Conservation (phyloP, 37 sponge, comb jelly and placozoan genomes). For the Cladorhizidae sp. region DNA sequence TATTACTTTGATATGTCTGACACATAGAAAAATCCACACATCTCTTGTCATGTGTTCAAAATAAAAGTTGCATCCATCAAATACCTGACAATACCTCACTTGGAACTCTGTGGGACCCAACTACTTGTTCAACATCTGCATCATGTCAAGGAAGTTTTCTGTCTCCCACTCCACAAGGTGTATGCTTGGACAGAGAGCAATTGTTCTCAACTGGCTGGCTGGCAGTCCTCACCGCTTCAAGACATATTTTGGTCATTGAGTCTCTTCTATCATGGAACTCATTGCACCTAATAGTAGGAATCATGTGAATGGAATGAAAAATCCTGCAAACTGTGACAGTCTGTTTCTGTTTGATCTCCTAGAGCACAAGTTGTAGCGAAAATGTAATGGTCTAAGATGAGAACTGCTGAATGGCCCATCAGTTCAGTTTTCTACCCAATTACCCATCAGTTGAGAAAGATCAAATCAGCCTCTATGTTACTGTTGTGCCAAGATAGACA, state of each 20-base stretch:
- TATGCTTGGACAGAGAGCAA: slow-evolving; percentile 9
- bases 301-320: neutral
- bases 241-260: neutral
- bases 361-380: no score
- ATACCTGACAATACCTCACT: neutral
- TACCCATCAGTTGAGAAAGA: no score
- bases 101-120: neutral
- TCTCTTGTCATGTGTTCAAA: neutral
- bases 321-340: slow-evolving; percentile 3
- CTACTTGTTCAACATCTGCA: neutral
- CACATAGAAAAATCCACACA: neutral
- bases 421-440: no score
- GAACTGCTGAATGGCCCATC: no score
- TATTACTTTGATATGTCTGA: neutral
- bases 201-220: neutral
- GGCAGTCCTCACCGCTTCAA: neutral
- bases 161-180: neutral
- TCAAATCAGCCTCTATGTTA: no score
- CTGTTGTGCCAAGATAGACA: no score
- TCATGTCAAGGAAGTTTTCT: neutral
- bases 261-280: neutral
- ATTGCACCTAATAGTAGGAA: neutral
- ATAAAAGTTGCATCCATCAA: slow-evolving; percentile 6
- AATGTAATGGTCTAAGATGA: no score
- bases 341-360: no score